These are phyloP conservation scores for Rhegmatorhina hoffmannsi DNA, from an alignment of 2,113 vertebrate genomes.

Conservation along the genomic window DNA sequence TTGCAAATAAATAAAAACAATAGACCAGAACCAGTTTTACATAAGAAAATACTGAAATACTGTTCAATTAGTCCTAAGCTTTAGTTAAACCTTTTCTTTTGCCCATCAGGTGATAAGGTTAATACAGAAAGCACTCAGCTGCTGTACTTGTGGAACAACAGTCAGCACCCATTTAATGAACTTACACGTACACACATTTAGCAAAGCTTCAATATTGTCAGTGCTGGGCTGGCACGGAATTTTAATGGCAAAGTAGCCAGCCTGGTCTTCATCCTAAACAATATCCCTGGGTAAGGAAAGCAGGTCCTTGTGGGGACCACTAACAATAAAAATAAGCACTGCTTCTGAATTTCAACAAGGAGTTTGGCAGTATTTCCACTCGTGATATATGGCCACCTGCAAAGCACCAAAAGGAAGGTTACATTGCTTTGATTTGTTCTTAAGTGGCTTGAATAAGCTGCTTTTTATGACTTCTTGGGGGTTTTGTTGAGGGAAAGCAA, in stretches of 20 bases:
- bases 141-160: slow-evolving; percentile 56
- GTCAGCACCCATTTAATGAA: slow-evolving; percentile 54
- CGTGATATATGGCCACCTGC: slow-evolving; percentile 1
- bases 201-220: slow-evolving; percentile 49
- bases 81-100: slow-evolving; percentile 75
- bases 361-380: slow-evolving; percentile 59
- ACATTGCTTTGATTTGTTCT: slow-evolving; percentile 50
- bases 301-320: slow-evolving; percentile 4
- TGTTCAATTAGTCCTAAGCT: slow-evolving; percentile 75
- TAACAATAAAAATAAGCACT: neutral
- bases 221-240: slow-evolving; percentile 29
- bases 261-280: slow-evolving; percentile 10
- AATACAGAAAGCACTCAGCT: slow-evolving; percentile 75
- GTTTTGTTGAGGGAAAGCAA: neutral
- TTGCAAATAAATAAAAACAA: slow-evolving; percentile 87
- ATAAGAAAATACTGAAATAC: slow-evolving; percentile 79
- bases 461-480: slow-evolving; percentile 51
- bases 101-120: slow-evolving; percentile 73
- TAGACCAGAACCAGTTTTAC: slow-evolving; percentile 83
- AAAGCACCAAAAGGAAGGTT: slow-evolving; percentile 63
- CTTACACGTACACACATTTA: slow-evolving; percentile 45
- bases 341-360: slow-evolving; percentile 31
- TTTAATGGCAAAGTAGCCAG: slow-evolving; percentile 45
- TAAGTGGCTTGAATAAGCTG: slow-evolving; percentile 65
- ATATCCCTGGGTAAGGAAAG: slow-evolving; percentile 6